phyloP scores from a whole-genome alignment of 92 coral and sea anemone species.

The Pocillopora grandis region DNA sequence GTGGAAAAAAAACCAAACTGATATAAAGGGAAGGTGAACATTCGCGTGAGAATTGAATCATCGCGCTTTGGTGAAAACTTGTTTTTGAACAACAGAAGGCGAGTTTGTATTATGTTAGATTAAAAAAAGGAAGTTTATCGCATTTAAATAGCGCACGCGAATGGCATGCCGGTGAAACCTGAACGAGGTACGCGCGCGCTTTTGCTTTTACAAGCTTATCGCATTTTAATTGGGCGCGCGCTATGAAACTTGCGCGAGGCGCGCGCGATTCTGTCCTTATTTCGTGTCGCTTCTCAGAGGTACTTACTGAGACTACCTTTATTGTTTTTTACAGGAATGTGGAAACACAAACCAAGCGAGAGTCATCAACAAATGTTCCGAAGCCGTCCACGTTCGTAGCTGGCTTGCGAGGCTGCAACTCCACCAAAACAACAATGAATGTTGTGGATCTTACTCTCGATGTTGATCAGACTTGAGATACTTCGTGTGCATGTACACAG shows the following conservation, averaged over 20 bases:
- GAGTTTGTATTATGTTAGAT: not conserved
- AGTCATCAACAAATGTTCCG: conserved; percentile 91
- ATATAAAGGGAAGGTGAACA: no score
- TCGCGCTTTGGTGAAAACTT: not conserved
- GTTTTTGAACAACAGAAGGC: not conserved
- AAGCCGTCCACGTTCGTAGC: conserved; percentile 94
- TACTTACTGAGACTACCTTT: not conserved
- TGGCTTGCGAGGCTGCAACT: conserved; percentile 98
- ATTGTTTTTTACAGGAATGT: conserved; percentile 62
- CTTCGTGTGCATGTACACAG: not conserved
- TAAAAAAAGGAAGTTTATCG: not conserved
- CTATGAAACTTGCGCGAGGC: no score
- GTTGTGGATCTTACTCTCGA: conserved; percentile 92
- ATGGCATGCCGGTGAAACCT: no score
- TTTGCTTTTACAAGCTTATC: no score
- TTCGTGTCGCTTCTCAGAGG: no score
- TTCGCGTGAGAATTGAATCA: not conserved
- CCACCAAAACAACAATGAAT: conserved; percentile 97
- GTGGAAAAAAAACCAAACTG: not conserved
- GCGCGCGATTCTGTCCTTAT: no score
- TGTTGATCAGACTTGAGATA: conserved; percentile 85
- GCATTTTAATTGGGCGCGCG: no score
- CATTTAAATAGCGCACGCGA: no score
- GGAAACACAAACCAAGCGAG: conserved; percentile 93
- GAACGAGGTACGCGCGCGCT: no score